Base-by-base conservation (phyloP, 2,113 vertebrate species). In the Anguilla rostrata region DNA sequence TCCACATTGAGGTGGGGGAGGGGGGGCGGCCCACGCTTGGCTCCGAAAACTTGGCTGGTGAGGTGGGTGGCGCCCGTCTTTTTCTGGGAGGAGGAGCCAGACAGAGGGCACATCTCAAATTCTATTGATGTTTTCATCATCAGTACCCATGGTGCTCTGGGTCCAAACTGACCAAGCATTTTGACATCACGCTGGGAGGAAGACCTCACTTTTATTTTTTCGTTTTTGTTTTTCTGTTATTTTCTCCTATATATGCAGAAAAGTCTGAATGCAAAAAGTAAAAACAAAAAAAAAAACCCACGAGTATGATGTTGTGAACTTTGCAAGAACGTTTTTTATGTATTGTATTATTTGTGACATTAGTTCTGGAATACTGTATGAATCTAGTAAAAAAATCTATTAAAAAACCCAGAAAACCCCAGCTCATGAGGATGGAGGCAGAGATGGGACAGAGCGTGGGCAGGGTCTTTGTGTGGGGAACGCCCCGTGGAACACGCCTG, bases 91-190 rank as follows among this genome's bases (percentile, higher is more conserved):
- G 66, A 71, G 71, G 43, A 56, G 22, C 26, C 22, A 85, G 86
- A 46, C 84, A 89, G 91, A 94, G 93, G 95, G 94, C 96, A 96
- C 96, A 96, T 96, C 95, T 96, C 92, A 94, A 89, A 86, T 91
- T 87, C 90, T 87, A 86, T 90, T 86, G 96, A 92, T 93, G 92
- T 94, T 92, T 94, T 93, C 22, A 46, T 60, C 46, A 20, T 78
- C 16, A 26, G 18, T 90, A 88, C 89, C 92, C 93, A 94, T 92
- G 94, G 94, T 94, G 94, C 96, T 97, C 95, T 94, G 94, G 94
- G 95, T 97, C 96, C 95, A 95, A 34, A 94, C 91, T 94, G 96
- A 98, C 96, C 96, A 97, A 96, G 97, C 96, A 93, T 93, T 94
- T 96, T 89, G 89, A 88, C 92, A 84, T 91, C 94, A 95, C 93